Base-by-base conservation (phyloP, 2,113 vertebrate genomes). In the Chamaetylas fuelleborni region DNA sequence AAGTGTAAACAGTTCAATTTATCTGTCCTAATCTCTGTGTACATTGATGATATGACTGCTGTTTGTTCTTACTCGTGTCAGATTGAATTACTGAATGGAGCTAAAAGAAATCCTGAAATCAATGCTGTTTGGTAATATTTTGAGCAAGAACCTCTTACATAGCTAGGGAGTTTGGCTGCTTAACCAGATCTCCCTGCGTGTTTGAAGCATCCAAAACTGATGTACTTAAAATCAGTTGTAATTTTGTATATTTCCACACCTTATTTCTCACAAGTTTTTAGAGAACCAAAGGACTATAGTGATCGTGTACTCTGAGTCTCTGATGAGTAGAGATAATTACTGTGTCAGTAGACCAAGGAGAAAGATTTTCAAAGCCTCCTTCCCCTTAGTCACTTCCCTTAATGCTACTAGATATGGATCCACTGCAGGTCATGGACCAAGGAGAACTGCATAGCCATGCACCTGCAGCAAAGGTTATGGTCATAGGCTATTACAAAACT, bases 1-100 rank as follows among this genome's bases (percentile, higher is more conserved):
- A 70, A 85, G 45, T 61, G 48, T 80, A 96, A 94, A 93, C 70
- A 53, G 45, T 57, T 96, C 85, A 45, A 29, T 94, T 85, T 88
- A 62, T n/a, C 78, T 82, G n/a, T 53, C 57, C 80, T 90, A 82
- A 91, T 60, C 53, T 51, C 62, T 77, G 70, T 74, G 61, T 71
- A 45, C 74, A 38, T 18, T 90, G 61, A 50, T 8, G 2, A 50
- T 6, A 5, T 72, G 71, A 69, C 36, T 69, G 61, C 25, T 82
- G 57, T 48, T 38, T 77, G 36, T 88, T 86, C 76, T 73, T 70
- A 57, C 34, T 73, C 42, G 6, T 47, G 50, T 88, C 90, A 90
- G 67, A 65, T 62, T 73, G 54, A 90, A 88, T 86, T 92, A 77
- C 50, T 77, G 86, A 82, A 73, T 42, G 34, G 38, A 90, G 36